Percentiles rank a stretch among this genome's conserved stretches.
These are phyloP conservation scores for Apis laboriosa DNA, from an alignment of 1,140 invertebrate genomes.

Conservation along the genomic window DNA sequence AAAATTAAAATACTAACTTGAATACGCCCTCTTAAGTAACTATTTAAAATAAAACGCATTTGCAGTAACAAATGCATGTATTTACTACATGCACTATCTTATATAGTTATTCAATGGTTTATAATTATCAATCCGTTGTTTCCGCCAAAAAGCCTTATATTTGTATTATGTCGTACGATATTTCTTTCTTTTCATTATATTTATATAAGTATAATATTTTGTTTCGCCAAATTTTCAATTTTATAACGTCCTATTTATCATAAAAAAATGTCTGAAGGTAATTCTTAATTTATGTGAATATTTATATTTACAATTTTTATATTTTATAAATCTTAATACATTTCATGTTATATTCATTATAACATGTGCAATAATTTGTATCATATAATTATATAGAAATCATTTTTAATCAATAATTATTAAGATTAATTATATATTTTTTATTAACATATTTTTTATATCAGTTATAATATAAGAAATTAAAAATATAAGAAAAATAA, in stretches of 20 bases:
- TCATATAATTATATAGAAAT: no score
- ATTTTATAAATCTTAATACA: no score
- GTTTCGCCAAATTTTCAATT: background rate
- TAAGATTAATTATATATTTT: background rate
- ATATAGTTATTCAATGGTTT: background rate
- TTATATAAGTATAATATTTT: slow-evolving; percentile 32
- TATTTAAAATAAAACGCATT: background rate
- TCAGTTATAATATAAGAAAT: background rate
- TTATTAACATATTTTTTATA: background rate
- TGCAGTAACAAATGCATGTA: background rate
- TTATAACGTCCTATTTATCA: slow-evolving; percentile 17
- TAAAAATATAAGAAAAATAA: no score
- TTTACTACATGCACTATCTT: background rate
- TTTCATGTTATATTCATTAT: background rate
- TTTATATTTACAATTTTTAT: background rate
- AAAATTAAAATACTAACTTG: background rate
- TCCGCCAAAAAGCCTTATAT: slow-evolving; percentile 59
- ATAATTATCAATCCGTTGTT: slow-evolving; percentile 26
- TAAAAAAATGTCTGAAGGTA: slow-evolving; percentile 59
- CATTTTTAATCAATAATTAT: no score
- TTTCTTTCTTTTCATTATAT: background rate
- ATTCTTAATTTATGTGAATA: slow-evolving; percentile 2
- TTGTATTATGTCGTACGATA: slow-evolving; percentile 50
- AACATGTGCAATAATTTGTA: background rate
- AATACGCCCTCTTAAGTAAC: background rate